These are phyloP conservation scores for Drosophila anomalipes DNA, from an alignment of 2,888 invertebrate genomes.

Conservation along the genomic window DNA sequence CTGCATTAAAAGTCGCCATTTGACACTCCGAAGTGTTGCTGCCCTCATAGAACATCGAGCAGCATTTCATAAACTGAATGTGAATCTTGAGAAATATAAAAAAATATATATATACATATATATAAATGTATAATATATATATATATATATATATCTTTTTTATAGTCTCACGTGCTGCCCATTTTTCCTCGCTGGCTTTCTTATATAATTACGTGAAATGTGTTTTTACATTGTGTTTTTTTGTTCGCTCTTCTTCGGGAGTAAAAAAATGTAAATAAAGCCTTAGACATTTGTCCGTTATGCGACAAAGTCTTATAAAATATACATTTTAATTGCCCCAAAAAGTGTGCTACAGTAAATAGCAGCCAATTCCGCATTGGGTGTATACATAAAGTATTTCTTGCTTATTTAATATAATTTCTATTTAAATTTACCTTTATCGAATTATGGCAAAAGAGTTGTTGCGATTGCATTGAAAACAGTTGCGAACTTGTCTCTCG, in stretches of 20 bases:
- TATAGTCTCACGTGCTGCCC: slow-evolving; percentile 18
- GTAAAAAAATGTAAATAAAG: slow-evolving; percentile 4
- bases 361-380: not conserved
- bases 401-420: not conserved
- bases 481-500: not conserved
- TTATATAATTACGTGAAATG: slow-evolving; percentile 9
- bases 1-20: slow-evolving; percentile 35
- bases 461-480: not conserved
- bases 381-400: not conserved
- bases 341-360: slow-evolving; percentile 33
- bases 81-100: slow-evolving; percentile 9
- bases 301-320: not conserved
- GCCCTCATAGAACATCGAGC: slow-evolving; percentile 25
- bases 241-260: not conserved
- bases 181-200: slow-evolving; percentile 1
- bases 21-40: slow-evolving; percentile 35
- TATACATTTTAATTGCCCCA: slow-evolving; percentile 5
- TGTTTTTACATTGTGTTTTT: not conserved
- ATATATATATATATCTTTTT: slow-evolving; percentile 5
- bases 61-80: slow-evolving; percentile 30
- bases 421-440: not conserved
- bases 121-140: not conserved
- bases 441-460: not conserved
- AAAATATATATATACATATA: not conserved
- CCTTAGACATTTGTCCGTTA: slow-evolving; percentile 4